Conservation (phyloP, 92 coral and sea anemone species). For the Ricordea florida region DNA sequence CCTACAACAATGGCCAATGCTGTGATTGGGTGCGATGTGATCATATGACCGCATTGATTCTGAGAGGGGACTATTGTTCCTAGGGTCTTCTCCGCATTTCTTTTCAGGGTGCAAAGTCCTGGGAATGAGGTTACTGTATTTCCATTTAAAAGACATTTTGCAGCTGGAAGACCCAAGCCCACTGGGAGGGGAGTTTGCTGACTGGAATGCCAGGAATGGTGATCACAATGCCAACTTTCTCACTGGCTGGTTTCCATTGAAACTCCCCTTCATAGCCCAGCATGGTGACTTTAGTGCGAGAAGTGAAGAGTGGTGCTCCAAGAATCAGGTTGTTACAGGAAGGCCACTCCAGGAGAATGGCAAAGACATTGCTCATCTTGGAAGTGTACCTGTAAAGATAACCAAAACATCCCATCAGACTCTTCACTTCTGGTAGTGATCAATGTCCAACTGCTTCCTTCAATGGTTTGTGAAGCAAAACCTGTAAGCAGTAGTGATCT, state of each 20-base stretch:
- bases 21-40: too few species aligned
- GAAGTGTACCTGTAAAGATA: slow-evolving; percentile 74
- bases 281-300: slow-evolving; percentile 62
- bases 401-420: neutral
- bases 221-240: slow-evolving; percentile 63
- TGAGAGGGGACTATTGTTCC: too few species aligned
- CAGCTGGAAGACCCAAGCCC: slow-evolving; percentile 93
- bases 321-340: slow-evolving; percentile 29
- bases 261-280: slow-evolving; percentile 70
- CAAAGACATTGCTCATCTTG: slow-evolving; percentile 66
- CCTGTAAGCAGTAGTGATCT: neutral
- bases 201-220: slow-evolving; percentile 70
- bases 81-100: too few species aligned
- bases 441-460: neutral
- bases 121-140: too few species aligned
- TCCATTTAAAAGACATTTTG: neutral
- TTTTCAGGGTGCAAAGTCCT: too few species aligned
- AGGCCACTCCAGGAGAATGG: slow-evolving; percentile 80
- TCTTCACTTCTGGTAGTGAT: too few species aligned
- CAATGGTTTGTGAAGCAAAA: neutral
- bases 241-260: slow-evolving; percentile 47
- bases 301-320: slow-evolving; percentile 55
- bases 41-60: too few species aligned
- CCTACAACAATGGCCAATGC: too few species aligned
- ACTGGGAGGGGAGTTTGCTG: slow-evolving; percentile 62